Conservation (phyloP, 2,888 invertebrate species). For the Eurois occulta region DNA sequence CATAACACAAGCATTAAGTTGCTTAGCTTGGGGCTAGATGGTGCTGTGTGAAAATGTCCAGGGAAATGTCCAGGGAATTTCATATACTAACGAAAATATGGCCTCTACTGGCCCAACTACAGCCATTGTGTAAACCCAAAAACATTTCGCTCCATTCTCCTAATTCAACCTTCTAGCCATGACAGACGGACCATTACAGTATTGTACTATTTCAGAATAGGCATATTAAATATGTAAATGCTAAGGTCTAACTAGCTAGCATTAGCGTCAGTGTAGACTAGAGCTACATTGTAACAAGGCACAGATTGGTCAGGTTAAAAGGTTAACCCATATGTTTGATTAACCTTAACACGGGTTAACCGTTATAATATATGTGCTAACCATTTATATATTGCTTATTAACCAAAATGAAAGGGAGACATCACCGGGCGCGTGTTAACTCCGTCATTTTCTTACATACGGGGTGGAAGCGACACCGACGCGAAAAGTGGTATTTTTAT, state of each 20-base stretch:
- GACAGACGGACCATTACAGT: slow-evolving; percentile 48
- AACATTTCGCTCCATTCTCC: slow-evolving; percentile 45
- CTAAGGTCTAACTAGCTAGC: slow-evolving; percentile 28
- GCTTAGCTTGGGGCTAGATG: too few relatives aligned
- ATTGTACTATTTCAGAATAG: slow-evolving; percentile 58
- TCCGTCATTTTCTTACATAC: not conserved
- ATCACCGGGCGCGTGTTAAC: not conserved
- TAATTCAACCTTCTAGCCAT: slow-evolving; percentile 35
- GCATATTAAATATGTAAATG: slow-evolving; percentile 59
- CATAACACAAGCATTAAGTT: too few relatives aligned
- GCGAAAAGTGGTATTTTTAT: too few relatives aligned
- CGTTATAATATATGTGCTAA: too few relatives aligned
- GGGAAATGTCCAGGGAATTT: too few relatives aligned
- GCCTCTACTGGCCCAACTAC: slow-evolving; percentile 7
- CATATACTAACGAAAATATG: slow-evolving; percentile 11
- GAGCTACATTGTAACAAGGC: not conserved
- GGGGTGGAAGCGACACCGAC: too few relatives aligned
- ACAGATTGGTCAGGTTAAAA: not conserved
- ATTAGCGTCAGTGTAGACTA: slow-evolving; percentile 23
- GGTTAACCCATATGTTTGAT: not conserved
- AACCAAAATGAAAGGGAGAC: not conserved
- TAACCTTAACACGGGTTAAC: not conserved
- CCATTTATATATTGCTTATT: not conserved
- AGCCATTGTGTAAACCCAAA: slow-evolving; percentile 29
- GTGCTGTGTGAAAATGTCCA: too few relatives aligned